phyloP scores from a whole-genome alignment of 2,797 vertebrate genomes.

The Florisuga fusca region DNA sequence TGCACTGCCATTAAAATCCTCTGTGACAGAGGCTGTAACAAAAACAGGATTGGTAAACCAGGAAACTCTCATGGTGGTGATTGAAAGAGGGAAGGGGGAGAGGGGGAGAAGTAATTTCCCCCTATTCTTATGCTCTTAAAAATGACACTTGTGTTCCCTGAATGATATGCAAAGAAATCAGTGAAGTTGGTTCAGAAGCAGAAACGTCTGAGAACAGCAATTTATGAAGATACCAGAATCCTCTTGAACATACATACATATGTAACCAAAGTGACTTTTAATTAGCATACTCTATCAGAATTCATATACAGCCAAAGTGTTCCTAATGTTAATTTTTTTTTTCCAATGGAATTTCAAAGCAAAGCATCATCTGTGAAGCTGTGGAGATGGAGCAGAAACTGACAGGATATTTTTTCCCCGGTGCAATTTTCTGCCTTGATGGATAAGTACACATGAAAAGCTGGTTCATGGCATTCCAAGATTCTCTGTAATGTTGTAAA shows the following conservation, averaged over 20 bases:
- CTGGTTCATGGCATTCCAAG: conserved; percentile 30
- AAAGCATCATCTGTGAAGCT: conserved; percentile 45
- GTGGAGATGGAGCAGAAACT: conserved; percentile 53
- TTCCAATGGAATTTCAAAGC: conserved; percentile 25
- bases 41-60: conserved; percentile 13
- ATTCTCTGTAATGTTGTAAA: conserved; percentile 25
- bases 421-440: conserved; percentile 71
- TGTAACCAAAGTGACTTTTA: conserved; percentile 10
- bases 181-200: neutral
- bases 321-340: conserved; percentile 6
- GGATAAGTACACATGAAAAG: conserved; percentile 53
- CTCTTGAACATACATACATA: neutral
- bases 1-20: neutral
- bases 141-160: neutral
- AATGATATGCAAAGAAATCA: neutral
- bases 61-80: neutral
- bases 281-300: conserved; percentile 1
- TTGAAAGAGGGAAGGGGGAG: neutral
- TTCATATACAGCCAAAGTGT: neutral
- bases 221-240: neutral
- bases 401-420: conserved; percentile 22
- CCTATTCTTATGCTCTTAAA: conserved; percentile 24
- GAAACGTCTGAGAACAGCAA: neutral
- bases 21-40: neutral
- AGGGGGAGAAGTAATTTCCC: neutral